These are phyloP conservation scores for Halocynthia roretzi DNA, from an alignment of 23 tunicate genomes.

Conservation along the genomic window DNA sequence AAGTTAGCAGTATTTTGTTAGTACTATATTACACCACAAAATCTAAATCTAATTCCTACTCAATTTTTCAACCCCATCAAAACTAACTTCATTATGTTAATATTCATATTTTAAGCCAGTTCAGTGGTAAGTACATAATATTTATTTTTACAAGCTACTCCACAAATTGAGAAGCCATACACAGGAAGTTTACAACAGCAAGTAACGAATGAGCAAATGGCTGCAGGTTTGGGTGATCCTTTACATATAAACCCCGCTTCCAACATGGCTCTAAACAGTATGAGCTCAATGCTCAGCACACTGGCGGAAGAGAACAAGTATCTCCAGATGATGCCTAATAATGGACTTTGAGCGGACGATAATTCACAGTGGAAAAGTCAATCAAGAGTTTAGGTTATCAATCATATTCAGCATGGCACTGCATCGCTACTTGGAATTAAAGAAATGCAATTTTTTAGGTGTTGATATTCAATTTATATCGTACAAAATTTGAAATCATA, in stretches of 20 bases:
- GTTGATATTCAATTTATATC: too few species aligned
- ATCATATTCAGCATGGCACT: too few species aligned
- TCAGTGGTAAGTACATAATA: background rate
- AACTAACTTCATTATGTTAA: too few species aligned
- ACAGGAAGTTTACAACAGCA: conserved; percentile 19
- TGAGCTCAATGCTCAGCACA: conserved; percentile 88
- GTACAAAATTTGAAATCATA: too few species aligned
- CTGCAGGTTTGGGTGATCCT: conserved; percentile 5
- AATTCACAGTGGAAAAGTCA: too few species aligned
- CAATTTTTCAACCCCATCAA: too few species aligned
- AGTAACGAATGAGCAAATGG: conserved; percentile 20
- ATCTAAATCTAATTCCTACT: background rate
- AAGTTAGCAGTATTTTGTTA: conserved; percentile 1
- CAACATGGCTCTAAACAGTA: conserved; percentile 86
- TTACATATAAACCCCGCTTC: conserved; percentile 49
- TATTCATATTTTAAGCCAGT: too few species aligned
- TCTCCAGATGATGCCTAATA: conserved; percentile 50
- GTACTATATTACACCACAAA: background rate
- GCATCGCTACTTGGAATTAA: too few species aligned
- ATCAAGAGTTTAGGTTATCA: too few species aligned
- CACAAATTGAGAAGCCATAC: conserved; percentile 62
- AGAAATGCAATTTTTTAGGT: too few species aligned
- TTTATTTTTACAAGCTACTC: conserved; percentile 40
- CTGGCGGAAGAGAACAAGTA: conserved; percentile 77
- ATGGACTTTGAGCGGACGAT: too few species aligned